Conservation (phyloP, 2,888 invertebrate genomes). For the Steinernema hermaphroditum region DNA sequence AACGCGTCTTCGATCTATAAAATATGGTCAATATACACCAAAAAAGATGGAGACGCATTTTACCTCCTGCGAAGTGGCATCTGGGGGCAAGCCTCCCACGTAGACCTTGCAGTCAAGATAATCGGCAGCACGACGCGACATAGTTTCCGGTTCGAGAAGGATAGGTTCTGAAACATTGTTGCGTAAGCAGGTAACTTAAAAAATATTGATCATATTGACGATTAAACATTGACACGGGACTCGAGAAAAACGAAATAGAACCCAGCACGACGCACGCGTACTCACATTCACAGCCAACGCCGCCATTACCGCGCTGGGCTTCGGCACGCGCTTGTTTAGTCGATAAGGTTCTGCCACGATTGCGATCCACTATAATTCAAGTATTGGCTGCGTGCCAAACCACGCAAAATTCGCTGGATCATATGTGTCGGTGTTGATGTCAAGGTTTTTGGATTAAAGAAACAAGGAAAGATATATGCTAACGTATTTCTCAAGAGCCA, state of each 20-base stretch:
- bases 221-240: too few species aligned
- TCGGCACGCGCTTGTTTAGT: neutral
- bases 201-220: too few species aligned
- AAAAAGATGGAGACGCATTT: constrained; percentile 22
- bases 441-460: too few species aligned
- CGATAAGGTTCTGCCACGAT: constrained; percentile 18
- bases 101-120: constrained; percentile 76
- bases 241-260: neutral
- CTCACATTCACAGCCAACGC: neutral
- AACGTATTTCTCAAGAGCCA: too few species aligned
- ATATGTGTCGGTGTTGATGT: constrained; percentile 4
- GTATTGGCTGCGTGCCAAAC: constrained; percentile 3
- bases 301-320: neutral
- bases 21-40: neutral
- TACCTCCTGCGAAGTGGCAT: constrained; percentile 73
- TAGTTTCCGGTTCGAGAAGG: constrained; percentile 13
- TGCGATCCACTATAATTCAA: neutral
- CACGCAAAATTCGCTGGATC: constrained; percentile 1
- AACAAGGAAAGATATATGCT: too few species aligned
- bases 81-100: constrained; percentile 86
- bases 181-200: too few species aligned
- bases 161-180: neutral
- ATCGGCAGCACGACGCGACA: constrained; percentile 32
- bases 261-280: neutral
- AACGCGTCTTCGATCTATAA: constrained; percentile 78